Evolutionary conservation across 2,113 vertebrate species (phyloP), one percentile per base, ranked within the genome.

Genomic region (Chrysochloris asiatica): DNA sequence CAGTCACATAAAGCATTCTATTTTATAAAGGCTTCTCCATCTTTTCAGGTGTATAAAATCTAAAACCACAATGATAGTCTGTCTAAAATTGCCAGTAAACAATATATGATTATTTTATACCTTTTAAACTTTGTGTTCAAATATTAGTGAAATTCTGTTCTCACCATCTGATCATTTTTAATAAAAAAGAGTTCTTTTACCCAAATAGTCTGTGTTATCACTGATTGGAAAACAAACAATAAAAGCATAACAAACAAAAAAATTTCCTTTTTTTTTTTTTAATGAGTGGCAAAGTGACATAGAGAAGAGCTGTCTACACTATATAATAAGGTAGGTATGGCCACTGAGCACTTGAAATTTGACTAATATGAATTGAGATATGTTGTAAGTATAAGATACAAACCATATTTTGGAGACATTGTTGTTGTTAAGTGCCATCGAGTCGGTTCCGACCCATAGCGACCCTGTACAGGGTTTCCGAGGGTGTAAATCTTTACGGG

Each of bases 71-170:
- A 76, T 43, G 45, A 19, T 67, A 38, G 24, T 82, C 36, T 83
- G 10, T 50, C 89, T 83, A 48, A 83, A 84, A 90, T 76, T 88
- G 17, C 28, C 38, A 63, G 36, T 41, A 72, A 33, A 2, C n/a
- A 48, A 61, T 19, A 41, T 38, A 48, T 11, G 63, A 38, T 54
- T 22, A 79, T 89, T 83, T 83, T 48, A 72, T 73, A 88, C 71
- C 43, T 45, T 73, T 59, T 85, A 82, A 67, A 85, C 75, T 90
- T 88, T 90, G n/a, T n/a, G n/a, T n/a, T n/a, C n/a, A 65, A 50
- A 72, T 90, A 82, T 50, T 75, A 86, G 61, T 43, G 88, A 91
- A 77, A 85, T 73, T 78, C 14, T 89, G n/a, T 77, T 81, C 41
- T 90, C 61, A 77, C 76, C 33, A 43, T 45, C 48, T 82, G 43